Conservation (phyloP, 2,113 vertebrate genomes). For the Sinocyclocheilus grahami region DNA sequence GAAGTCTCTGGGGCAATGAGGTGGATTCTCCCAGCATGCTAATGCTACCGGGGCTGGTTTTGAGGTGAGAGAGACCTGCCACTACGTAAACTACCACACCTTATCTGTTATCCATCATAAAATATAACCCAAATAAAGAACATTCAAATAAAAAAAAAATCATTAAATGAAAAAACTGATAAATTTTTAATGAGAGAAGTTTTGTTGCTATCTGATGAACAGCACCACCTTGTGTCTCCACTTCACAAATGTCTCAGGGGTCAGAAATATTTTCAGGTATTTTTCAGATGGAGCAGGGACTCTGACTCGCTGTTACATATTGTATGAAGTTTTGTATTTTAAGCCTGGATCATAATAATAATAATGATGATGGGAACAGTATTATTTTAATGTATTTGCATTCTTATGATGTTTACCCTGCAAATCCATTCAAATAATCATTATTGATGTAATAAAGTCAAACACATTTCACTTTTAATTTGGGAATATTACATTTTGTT, state of each 20-base stretch:
- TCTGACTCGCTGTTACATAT: neutral
- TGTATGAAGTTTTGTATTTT: too few species aligned
- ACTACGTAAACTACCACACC: neutral
- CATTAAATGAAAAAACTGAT: too few species aligned
- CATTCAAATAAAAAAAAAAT: neutral
- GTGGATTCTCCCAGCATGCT: constrained; percentile 54
- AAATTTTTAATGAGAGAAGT: neutral
- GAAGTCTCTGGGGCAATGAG: constrained; percentile 52
- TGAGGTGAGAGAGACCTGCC: constrained; percentile 4
- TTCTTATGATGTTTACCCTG: neutral
- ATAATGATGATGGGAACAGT: too few species aligned
- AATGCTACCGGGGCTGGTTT: constrained; percentile 50
- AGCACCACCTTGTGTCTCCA: constrained; percentile 30
- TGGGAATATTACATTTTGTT: too few species aligned
- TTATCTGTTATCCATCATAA: neutral
- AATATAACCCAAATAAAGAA: neutral
- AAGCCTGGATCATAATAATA: neutral
- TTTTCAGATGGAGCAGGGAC: neutral
- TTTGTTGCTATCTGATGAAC: neutral
- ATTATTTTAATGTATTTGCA: neutral
- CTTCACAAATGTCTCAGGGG: neutral
- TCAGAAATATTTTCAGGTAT: neutral
- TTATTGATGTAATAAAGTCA: neutral
- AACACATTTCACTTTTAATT: neutral
- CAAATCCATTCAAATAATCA: neutral